Conservation (phyloP, 2,113 vertebrate species). For the Periophthalmus modestus region DNA sequence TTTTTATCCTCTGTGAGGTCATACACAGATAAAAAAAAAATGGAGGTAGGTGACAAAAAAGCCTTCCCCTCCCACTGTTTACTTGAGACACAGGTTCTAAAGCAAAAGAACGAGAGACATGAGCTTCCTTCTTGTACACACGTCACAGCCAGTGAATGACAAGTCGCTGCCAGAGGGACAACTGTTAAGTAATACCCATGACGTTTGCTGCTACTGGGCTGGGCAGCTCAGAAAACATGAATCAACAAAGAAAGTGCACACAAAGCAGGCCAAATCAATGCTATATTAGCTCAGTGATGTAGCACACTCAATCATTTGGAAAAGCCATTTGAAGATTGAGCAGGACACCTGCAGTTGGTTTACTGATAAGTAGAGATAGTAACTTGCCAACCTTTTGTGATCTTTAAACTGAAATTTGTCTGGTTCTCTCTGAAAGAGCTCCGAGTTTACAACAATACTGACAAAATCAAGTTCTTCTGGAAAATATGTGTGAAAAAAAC, state of each 20-base stretch:
- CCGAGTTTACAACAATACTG: no score
- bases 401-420: background rate
- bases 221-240: constrained; percentile 31
- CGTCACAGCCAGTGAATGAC: constrained; percentile 15
- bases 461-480: no score
- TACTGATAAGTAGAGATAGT: background rate
- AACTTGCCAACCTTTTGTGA: background rate
- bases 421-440: background rate
- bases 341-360: background rate
- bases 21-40: constrained; percentile 34
- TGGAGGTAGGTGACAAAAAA: constrained; percentile 36
- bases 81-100: background rate
- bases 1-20: constrained; percentile 67
- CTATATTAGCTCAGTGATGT: background rate
- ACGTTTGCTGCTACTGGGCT: constrained; percentile 38
- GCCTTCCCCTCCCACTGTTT: constrained; percentile 15
- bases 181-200: constrained; percentile 22
- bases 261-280: constrained; percentile 20
- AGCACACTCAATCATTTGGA: background rate
- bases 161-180: constrained; percentile 19
- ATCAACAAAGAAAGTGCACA: constrained; percentile 15
- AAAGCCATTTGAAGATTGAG: background rate
- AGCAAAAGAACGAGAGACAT: constrained; percentile 4
- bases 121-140: constrained; percentile 9
- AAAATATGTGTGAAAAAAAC: no score